Percentiles rank a stretch among this genome's conserved stretches.
phyloP scores from a whole-genome alignment of 2,797 vertebrate genomes.

The Gastrophryne carolinensis region DNA sequence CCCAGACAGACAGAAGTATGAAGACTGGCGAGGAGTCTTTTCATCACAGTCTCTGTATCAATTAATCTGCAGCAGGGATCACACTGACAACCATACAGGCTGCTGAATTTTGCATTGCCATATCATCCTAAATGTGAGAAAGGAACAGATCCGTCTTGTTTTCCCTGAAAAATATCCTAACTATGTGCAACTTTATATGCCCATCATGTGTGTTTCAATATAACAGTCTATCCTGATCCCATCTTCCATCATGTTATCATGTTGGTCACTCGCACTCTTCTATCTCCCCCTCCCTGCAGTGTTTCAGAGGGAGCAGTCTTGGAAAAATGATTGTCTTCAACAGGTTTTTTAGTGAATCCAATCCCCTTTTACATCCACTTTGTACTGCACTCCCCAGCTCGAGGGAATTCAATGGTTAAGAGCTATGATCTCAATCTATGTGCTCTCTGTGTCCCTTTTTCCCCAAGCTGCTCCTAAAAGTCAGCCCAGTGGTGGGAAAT shows the following conservation, averaged over 20 bases:
- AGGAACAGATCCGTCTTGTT: neutral
- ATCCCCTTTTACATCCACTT: slow-evolving; percentile 26
- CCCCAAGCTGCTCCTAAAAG: slow-evolving; percentile 55
- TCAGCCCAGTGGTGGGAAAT: slow-evolving; percentile 56
- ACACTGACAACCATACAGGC: slow-evolving; percentile 54
- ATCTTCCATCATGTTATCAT: neutral
- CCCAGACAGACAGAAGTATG: slow-evolving; percentile 45
- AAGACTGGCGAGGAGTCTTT: slow-evolving; percentile 45
- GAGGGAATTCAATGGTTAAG: slow-evolving; percentile 43
- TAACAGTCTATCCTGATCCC: slow-evolving; percentile 2
- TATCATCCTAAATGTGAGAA: neutral
- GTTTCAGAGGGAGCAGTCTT: slow-evolving; percentile 10
- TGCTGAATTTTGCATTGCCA: slow-evolving; percentile 14
- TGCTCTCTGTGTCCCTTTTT: slow-evolving; percentile 44
- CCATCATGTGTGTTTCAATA: neutral
- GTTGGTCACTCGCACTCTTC: slow-evolving; percentile 6
- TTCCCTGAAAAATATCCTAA: neutral
- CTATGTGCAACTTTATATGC: neutral
- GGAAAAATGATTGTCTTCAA: slow-evolving; percentile 29
- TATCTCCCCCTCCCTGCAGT: neutral
- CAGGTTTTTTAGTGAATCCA: slow-evolving; percentile 23
- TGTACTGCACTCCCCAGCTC: slow-evolving; percentile 34
- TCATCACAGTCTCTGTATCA: slow-evolving; percentile 44
- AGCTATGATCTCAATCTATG: slow-evolving; percentile 41
- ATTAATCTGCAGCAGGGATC: slow-evolving; percentile 47